Conservation (phyloP, 2,113 vertebrate genomes). For the Oenanthe oenanthe region DNA sequence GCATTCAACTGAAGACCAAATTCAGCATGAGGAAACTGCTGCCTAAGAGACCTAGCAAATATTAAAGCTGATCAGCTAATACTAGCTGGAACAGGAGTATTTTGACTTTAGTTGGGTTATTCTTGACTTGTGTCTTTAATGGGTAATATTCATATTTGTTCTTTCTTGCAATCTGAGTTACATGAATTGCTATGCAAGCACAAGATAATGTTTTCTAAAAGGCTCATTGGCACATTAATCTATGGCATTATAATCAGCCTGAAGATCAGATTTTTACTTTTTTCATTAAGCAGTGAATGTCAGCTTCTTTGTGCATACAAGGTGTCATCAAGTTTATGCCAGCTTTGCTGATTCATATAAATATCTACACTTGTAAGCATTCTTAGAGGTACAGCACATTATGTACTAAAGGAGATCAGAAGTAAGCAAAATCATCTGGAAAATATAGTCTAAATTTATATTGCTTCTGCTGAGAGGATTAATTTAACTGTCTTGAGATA, state of each 20-base stretch:
- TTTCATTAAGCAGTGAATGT: slow-evolving; percentile 47
- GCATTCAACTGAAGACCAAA: background rate
- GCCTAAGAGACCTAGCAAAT: background rate
- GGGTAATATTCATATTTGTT: slow-evolving; percentile 23
- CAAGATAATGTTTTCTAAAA: slow-evolving; percentile 54
- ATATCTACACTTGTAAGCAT: slow-evolving; percentile 58
- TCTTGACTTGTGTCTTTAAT: slow-evolving; percentile 22
- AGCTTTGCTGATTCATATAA: slow-evolving; percentile 68
- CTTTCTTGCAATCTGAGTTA: slow-evolving; percentile 36
- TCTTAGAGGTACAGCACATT: slow-evolving; percentile 51
- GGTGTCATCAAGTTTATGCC: slow-evolving; percentile 56
- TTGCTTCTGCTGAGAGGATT: slow-evolving; percentile 53
- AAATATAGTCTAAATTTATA: slow-evolving; percentile 61
- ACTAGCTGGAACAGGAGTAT: slow-evolving; percentile 11
- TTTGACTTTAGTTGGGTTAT: slow-evolving; percentile 21
- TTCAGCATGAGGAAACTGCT: background rate
- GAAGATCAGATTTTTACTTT: slow-evolving; percentile 14
- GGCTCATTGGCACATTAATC: slow-evolving; percentile 39
- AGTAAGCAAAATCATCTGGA: slow-evolving; percentile 61
- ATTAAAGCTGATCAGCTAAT: slow-evolving; percentile 22
- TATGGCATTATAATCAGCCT: slow-evolving; percentile 12
- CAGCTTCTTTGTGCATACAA: slow-evolving; percentile 50
- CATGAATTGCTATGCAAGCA: slow-evolving; percentile 56
- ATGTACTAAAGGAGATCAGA: slow-evolving; percentile 57
- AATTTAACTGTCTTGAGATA: slow-evolving; percentile 21